Conservation (phyloP, 2,113 vertebrate species). For the Glaucidium brasilianum region DNA sequence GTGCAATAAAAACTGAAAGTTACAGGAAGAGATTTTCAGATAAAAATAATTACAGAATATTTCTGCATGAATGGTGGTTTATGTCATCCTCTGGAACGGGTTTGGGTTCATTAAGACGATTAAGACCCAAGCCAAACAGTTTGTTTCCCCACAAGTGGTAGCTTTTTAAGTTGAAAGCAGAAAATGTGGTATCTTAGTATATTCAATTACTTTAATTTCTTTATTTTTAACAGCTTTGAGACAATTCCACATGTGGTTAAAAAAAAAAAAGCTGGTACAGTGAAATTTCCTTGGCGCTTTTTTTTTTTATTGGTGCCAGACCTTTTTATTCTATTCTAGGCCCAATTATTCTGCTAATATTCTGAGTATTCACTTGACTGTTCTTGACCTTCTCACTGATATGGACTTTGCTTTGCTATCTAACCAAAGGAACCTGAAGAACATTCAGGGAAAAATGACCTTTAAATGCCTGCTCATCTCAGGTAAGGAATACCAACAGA, state of each 20-base stretch:
- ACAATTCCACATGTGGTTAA: not conserved
- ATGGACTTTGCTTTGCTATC: not conserved
- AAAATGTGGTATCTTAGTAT: not conserved
- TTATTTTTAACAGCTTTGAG: not conserved
- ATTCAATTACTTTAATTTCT: not conserved
- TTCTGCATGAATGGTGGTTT: not conserved
- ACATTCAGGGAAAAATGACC: not conserved
- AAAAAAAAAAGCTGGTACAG: not conserved
- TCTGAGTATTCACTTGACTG: not conserved
- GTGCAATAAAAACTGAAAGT: not conserved
- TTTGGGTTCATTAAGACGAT: not conserved
- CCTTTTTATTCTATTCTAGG: not conserved
- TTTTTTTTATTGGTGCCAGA: not conserved
- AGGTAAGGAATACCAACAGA: slow-evolving; percentile 4
- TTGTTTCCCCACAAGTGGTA: not conserved
- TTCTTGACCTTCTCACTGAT: not conserved
- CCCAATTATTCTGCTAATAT: not conserved
- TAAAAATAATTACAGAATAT: not conserved
- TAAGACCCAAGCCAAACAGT: not conserved
- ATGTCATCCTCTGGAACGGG: accelerated
- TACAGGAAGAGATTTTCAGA: not conserved
- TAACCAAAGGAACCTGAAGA: not conserved
- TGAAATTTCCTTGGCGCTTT: not conserved
- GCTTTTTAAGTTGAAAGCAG: not conserved
- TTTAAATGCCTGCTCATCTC: slow-evolving; percentile 12